phyloP scores from a whole-genome alignment of 2,888 invertebrate genomes.

The Lithophane ornitopus region DNA sequence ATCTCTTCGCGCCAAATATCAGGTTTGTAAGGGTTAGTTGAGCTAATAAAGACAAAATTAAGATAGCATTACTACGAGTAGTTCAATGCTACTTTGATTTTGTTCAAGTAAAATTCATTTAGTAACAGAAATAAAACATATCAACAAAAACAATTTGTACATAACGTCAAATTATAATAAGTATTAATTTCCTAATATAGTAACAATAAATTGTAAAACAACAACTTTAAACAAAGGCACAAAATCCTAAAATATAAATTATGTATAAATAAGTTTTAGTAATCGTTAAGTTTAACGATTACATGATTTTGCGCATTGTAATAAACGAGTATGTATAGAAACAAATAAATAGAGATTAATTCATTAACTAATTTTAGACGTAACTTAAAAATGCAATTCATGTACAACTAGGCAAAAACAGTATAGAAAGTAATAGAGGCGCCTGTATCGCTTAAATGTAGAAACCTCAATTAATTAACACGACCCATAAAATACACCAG shows the following conservation, averaged over 20 bases:
- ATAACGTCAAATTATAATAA: slow-evolving; percentile 57
- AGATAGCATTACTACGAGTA: too few relatives aligned
- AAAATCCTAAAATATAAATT: slow-evolving; percentile 37
- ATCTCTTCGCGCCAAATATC: not conserved
- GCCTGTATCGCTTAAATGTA: not conserved
- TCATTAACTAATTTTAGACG: slow-evolving; percentile 6
- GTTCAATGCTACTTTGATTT: not conserved
- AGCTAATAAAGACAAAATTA: not conserved
- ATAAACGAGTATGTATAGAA: not conserved
- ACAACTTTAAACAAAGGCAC: slow-evolving; percentile 47
- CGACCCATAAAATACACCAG: too few relatives aligned
- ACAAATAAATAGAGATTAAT: slow-evolving; percentile 33
- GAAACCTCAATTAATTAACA: not conserved
- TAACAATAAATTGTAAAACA: slow-evolving; percentile 55
- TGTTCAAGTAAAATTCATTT: not conserved
- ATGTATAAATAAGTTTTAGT: slow-evolving; percentile 30
- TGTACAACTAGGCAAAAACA: slow-evolving; percentile 33
- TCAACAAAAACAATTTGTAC: slow-evolving; percentile 67
- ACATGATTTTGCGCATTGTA: slow-evolving; percentile 25
- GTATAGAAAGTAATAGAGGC: slow-evolving; percentile 8
- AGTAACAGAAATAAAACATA: slow-evolving; percentile 65
- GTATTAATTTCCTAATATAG: slow-evolving; percentile 34
- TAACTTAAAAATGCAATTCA: slow-evolving; percentile 44
- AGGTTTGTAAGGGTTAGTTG: not conserved
- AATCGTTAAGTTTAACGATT: slow-evolving; percentile 18